A percentile compares a stretch with the other conserved stretches of the same genome.
Evolutionary conservation across 2,797 vertebrate species (phyloP).

Genomic region (Eulemur mongoz): DNA sequence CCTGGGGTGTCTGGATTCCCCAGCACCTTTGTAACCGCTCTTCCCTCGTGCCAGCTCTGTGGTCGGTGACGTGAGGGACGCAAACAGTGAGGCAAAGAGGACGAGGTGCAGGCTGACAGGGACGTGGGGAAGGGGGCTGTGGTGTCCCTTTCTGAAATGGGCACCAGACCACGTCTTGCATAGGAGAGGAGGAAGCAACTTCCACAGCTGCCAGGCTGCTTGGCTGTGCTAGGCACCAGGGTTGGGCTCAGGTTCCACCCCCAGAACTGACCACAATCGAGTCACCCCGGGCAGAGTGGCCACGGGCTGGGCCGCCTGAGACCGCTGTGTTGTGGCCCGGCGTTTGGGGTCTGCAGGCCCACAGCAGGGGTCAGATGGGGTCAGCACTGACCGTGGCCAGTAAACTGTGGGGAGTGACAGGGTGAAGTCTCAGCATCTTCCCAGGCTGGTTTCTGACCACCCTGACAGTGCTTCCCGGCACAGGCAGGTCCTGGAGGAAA

Average conservation of each 20-base stretch:
- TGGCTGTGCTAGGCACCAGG: background rate
- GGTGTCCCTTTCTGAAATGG: background rate
- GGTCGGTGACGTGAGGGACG: background rate
- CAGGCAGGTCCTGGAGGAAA: background rate
- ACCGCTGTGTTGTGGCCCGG: background rate
- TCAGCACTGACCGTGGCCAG: background rate
- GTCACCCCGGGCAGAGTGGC: background rate
- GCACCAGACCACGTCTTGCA: background rate
- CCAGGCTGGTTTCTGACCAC: background rate
- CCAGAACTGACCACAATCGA: background rate
- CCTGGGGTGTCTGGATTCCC: background rate
- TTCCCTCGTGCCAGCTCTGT: too few species aligned
- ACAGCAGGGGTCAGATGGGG: background rate
- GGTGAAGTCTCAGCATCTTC: background rate
- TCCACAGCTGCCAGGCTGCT: background rate
- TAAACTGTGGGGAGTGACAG: background rate
- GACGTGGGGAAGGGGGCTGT: background rate
- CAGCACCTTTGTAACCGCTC: background rate
- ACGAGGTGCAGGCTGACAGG: accelerated
- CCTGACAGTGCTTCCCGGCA: accelerated
- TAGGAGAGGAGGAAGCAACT: background rate
- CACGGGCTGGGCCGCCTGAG: background rate
- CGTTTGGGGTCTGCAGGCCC: background rate
- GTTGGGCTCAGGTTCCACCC: background rate
- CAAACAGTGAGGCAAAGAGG: background rate